phyloP scores from a whole-genome alignment of 1,140 invertebrate species.

The Drosophila suzukii region DNA sequence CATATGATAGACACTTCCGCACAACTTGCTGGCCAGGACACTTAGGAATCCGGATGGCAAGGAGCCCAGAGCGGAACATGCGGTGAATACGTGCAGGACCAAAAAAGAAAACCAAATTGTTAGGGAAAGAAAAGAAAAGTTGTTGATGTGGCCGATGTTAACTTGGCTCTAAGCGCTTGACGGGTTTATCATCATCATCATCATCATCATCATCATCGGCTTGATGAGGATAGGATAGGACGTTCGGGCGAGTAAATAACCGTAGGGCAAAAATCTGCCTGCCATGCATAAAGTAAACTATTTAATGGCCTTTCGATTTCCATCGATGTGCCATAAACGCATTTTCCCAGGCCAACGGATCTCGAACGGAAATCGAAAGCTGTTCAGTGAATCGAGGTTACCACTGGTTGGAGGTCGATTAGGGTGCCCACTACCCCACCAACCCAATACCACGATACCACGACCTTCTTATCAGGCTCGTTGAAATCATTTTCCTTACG shows the following conservation, averaged over 20 bases:
- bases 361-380: conserved; percentile 75
- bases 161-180: conserved; percentile 58
- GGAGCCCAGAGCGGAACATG: conserved; percentile 60
- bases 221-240: conserved; percentile 58
- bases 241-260: conserved; percentile 67
- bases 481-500: conserved; percentile 69
- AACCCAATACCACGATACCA: not conserved
- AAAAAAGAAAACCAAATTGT: conserved; percentile 8
- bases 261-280: conserved; percentile 70
- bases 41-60: conserved; percentile 33
- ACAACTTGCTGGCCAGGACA: conserved; percentile 57
- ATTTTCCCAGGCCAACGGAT: conserved; percentile 48
- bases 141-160: conserved; percentile 45
- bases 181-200: conserved; percentile 68
- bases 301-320: conserved; percentile 79
- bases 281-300: conserved; percentile 81
- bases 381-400: conserved; percentile 53
- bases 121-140: conserved; percentile 31
- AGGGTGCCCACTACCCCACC: conserved; percentile 3
- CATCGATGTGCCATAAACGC: conserved; percentile 62
- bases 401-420: conserved; percentile 32
- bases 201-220: conserved; percentile 57
- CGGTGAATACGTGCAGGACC: conserved; percentile 64
- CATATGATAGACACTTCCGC: conserved; percentile 81
- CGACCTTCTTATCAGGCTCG: conserved; percentile 26